A percentile compares a stretch with the other conserved stretches of the same genome.
These are phyloP conservation scores for Hephaestus fuliginosus DNA, from an alignment of 2,797 vertebrate species.

Conservation along the genomic window DNA sequence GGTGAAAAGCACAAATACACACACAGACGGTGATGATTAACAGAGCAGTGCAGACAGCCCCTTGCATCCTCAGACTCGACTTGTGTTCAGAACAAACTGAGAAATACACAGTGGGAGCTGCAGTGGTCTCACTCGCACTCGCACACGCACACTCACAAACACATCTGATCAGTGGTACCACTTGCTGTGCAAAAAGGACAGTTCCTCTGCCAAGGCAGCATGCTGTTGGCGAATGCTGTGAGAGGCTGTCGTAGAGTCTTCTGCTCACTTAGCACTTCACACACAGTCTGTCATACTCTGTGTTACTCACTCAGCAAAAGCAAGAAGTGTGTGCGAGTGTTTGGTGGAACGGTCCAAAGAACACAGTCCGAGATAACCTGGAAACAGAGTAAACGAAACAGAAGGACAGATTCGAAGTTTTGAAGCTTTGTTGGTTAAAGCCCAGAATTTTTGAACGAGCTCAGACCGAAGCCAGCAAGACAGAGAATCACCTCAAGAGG, in stretches of 20 bases:
- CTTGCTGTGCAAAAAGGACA: slow-evolving; percentile 78
- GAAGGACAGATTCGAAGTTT: slow-evolving; percentile 31
- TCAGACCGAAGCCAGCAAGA: slow-evolving; percentile 33
- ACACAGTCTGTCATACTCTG: slow-evolving; percentile 76
- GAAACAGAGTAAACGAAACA: slow-evolving; percentile 50
- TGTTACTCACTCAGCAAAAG: slow-evolving; percentile 76
- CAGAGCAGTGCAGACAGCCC: slow-evolving; percentile 37
- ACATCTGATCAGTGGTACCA: slow-evolving; percentile 73
- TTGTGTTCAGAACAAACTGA: slow-evolving; percentile 54
- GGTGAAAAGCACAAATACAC: slow-evolving; percentile 10
- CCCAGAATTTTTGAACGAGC: slow-evolving; percentile 21
- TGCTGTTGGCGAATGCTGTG: slow-evolving; percentile 78
- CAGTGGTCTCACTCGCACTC: slow-evolving; percentile 40
- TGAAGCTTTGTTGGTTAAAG: slow-evolving; percentile 12
- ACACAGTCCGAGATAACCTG: slow-evolving; percentile 47
- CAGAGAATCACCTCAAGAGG: slow-evolving; percentile 7
- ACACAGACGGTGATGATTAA: slow-evolving; percentile 21
- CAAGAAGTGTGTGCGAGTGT: slow-evolving; percentile 39
- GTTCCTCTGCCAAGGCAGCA: slow-evolving; percentile 80
- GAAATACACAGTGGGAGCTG: slow-evolving; percentile 46
- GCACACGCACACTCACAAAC: slow-evolving; percentile 53
- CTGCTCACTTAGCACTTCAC: slow-evolving; percentile 83
- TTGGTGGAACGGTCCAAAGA: slow-evolving; percentile 47
- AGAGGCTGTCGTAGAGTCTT: slow-evolving; percentile 74
- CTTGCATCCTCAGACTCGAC: slow-evolving; percentile 45